Conservation (phyloP, 2,113 vertebrate genomes). For the Sarotherodon lohbergeri region DNA sequence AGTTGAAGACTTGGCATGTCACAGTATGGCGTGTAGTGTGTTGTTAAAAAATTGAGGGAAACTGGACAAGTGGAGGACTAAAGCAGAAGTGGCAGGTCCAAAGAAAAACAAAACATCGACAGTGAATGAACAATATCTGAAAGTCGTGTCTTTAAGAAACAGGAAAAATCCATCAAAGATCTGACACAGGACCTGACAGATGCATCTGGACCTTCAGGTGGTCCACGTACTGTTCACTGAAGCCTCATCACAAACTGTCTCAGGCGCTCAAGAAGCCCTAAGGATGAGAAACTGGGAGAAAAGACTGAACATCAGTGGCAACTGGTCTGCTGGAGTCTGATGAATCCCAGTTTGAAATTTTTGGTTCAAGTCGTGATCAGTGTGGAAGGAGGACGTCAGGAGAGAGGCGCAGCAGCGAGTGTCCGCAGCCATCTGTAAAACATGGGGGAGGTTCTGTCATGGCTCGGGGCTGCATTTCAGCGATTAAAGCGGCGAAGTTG, state of each 20-base stretch:
- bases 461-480: neutral
- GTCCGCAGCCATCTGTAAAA: neutral
- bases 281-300: neutral
- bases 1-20: neutral
- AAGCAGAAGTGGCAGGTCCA: neutral
- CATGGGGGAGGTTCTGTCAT: neutral
- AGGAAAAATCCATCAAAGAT: neutral
- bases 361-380: neutral
- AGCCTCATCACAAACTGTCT: neutral
- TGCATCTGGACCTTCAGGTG: neutral
- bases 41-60: neutral
- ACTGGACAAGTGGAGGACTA: neutral
- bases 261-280: neutral
- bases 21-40: rapidly evolving
- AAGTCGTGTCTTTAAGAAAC: neutral
- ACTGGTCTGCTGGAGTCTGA: neutral
- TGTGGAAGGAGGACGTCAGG: rapidly evolving
- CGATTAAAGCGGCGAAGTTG: rapidly evolving
- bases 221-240: rapidly evolving
- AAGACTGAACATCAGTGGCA: neutral
- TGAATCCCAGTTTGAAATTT: neutral
- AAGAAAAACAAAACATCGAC: rapidly evolving
- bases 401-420: neutral
- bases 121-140: neutral
- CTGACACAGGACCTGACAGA: neutral